These are phyloP conservation scores for Hirudinaria manillensis DNA, from an alignment of 2,888 invertebrate genomes.

Conservation along the genomic window DNA sequence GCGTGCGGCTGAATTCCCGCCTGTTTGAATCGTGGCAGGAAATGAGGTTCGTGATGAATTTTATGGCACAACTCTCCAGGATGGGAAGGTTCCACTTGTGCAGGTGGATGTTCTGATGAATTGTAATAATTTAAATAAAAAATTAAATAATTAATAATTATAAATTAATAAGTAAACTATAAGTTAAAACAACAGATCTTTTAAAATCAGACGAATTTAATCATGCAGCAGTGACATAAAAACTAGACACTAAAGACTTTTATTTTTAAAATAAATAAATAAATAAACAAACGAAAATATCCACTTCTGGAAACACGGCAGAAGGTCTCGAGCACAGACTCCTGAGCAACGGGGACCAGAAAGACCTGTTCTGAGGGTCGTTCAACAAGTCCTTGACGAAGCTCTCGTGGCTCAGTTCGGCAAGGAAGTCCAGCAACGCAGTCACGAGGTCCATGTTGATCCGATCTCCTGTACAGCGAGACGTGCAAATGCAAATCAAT, in stretches of 20 bases:
- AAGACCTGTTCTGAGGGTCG: conserved; percentile 69
- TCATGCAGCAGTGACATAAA: too few species aligned
- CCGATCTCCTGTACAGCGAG: conserved; percentile 41
- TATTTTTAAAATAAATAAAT: too few species aligned
- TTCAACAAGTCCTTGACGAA: conserved; percentile 83
- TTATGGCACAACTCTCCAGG: conserved; percentile 6
- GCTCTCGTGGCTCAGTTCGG: conserved; percentile 69
- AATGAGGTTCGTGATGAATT: conserved; percentile 9
- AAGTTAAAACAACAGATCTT: too few species aligned
- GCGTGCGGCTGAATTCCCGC: background rate
- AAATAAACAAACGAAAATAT: too few species aligned
- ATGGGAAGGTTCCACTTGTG: too few species aligned
- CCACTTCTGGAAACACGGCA: background rate
- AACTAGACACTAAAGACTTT: too few species aligned
- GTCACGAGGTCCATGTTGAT: conserved; percentile 46
- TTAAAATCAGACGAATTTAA: too few species aligned
- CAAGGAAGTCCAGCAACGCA: conserved; percentile 68
- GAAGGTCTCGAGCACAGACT: conserved; percentile 55
- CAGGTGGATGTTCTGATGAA: too few species aligned
- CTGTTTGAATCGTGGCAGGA: background rate
- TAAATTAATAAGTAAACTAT: too few species aligned
- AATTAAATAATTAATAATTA: too few species aligned
- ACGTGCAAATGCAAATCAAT: background rate
- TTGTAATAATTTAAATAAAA: too few species aligned
- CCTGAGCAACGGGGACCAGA: conserved; percentile 76